Conservation (phyloP, 1,140 invertebrate species). For the Mactra quadrangularis region DNA sequence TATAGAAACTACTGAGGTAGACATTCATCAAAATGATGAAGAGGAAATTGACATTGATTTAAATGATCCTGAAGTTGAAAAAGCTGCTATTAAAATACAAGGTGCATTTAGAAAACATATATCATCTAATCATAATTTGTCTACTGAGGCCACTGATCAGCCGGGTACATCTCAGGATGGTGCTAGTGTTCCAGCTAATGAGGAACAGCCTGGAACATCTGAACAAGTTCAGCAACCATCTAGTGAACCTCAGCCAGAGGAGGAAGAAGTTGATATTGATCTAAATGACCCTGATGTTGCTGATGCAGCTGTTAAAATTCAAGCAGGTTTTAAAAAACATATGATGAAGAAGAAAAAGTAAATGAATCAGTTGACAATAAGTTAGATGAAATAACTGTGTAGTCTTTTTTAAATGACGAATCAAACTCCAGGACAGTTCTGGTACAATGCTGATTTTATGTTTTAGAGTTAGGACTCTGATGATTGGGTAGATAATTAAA, state of each 20-base stretch:
- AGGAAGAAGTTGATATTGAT: slow-evolving; percentile 76
- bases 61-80: slow-evolving; percentile 67
- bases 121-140: slow-evolving; percentile 22
- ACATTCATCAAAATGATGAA: slow-evolving; percentile 25
- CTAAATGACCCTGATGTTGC: slow-evolving; percentile 70
- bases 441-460: too few relatives aligned
- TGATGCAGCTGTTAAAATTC: slow-evolving; percentile 78
- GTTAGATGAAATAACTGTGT: too few relatives aligned
- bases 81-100: slow-evolving; percentile 77
- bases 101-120: slow-evolving; percentile 65
- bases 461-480: too few relatives aligned
- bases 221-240: slow-evolving; percentile 9
- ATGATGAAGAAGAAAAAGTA: slow-evolving; percentile 66
- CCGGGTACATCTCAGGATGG: not conserved
- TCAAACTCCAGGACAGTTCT: too few relatives aligned
- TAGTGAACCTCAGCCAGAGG: slow-evolving; percentile 18
- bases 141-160: not conserved
- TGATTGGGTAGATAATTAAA: too few relatives aligned
- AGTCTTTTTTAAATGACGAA: too few relatives aligned
- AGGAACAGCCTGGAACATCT: slow-evolving; percentile 1
- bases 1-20: not conserved
- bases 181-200: not conserved
- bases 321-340: slow-evolving; percentile 77
- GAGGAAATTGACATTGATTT: slow-evolving; percentile 58
- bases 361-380: too few relatives aligned